Percentiles rank a stretch among this genome's conserved stretches.
Conservation (phyloP, 2,113 vertebrate genomes). For the Eublepharis macularius region DNA sequence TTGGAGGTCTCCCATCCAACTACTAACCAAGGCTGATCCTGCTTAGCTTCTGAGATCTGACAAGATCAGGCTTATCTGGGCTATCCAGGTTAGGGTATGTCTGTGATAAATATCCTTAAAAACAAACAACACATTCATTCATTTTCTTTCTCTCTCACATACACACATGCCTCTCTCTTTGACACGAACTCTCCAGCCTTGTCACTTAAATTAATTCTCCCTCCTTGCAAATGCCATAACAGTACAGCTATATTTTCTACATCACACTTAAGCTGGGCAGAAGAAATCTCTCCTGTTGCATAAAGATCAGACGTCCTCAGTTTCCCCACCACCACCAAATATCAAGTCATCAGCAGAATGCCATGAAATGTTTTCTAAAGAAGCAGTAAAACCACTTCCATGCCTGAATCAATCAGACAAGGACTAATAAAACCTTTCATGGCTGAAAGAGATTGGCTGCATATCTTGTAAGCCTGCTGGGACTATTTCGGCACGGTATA, state of each 20-base stretch:
- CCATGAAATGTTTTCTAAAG: constrained; percentile 19
- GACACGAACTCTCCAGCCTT: not conserved
- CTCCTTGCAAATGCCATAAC: not conserved
- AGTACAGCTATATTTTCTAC: constrained; percentile 4
- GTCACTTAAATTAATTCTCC: constrained; percentile 27
- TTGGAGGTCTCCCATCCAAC: too few relatives aligned
- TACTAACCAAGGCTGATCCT: too few relatives aligned
- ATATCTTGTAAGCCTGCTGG: not conserved
- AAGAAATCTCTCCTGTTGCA: not conserved
- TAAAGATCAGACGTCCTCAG: constrained; percentile 19
- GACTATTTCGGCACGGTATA: not conserved
- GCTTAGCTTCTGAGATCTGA: too few relatives aligned
- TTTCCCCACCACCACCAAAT: not conserved
- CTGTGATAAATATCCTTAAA: not conserved
- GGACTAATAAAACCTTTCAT: not conserved
- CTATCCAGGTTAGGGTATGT: too few relatives aligned
- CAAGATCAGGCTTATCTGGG: too few relatives aligned
- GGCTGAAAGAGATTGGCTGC: constrained; percentile 10
- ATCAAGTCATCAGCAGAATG: not conserved
- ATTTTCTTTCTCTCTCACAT: too few relatives aligned
- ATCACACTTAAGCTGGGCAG: not conserved
- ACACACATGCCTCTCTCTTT: too few relatives aligned
- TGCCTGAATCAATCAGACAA: not conserved
- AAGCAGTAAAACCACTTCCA: constrained; percentile 22
- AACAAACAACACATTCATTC: too few relatives aligned